These are phyloP conservation scores for Larimichthys polyactis DNA, from an alignment of 2,113 vertebrate species.

Conservation along the genomic window DNA sequence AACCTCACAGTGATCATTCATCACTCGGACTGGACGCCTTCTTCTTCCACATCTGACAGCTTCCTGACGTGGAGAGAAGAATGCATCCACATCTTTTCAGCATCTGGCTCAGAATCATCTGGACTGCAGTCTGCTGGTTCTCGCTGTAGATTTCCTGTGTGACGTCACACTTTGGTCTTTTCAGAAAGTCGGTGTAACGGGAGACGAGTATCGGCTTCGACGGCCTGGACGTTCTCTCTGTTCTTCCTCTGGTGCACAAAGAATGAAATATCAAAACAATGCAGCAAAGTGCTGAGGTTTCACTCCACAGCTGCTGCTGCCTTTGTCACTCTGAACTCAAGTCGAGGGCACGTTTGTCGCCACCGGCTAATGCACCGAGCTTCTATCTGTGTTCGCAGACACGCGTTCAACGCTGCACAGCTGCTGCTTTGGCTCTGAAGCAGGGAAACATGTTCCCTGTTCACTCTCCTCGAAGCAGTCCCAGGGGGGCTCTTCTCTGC, in stretches of 20 bases:
- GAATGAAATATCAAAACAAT: neutral
- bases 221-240: neutral
- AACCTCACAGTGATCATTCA: too few species aligned
- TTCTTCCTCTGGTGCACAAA: conserved; percentile 10
- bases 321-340: conserved; percentile 23
- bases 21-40: too few species aligned
- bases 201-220: neutral
- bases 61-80: neutral
- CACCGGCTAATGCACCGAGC: conserved; percentile 9
- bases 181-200: neutral
- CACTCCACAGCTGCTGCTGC: conserved; percentile 37
- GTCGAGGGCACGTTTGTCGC: neutral
- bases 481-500: conserved; percentile 15
- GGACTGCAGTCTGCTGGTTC: too few species aligned
- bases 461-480: neutral
- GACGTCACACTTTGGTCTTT: neutral
- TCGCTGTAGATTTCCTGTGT: too few species aligned
- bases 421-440: conserved; percentile 33
- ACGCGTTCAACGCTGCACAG: conserved; percentile 14
- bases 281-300: neutral
- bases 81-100: neutral
- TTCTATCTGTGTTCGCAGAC: neutral
- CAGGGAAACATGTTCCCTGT: conserved; percentile 32
- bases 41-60: neutral
- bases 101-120: neutral